Percentiles rank a stretch among this genome's conserved stretches.
Conservation (phyloP, 2,888 invertebrate genomes). For the Nephrocerus scutellatus region DNA sequence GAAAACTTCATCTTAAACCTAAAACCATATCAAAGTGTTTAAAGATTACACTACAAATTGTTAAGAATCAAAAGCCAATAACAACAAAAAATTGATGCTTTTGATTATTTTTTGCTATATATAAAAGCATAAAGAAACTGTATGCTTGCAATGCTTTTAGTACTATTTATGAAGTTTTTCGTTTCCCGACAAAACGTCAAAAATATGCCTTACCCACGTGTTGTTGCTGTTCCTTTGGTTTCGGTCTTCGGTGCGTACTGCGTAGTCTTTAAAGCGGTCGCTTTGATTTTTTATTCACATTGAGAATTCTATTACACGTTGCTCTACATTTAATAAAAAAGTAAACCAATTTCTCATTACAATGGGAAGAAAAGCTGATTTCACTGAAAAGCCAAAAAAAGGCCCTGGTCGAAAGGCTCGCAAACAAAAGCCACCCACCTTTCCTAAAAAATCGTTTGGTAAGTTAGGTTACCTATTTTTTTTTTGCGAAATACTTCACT, state of each 20-base stretch:
- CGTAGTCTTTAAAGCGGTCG: conserved; percentile 1
- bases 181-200: no score
- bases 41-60: no score
- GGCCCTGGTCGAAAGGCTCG: conserved; percentile 82
- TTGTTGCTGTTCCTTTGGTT: conserved; percentile 14
- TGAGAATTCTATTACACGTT: background rate
- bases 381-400: conserved; percentile 65
- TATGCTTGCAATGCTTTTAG: no score
- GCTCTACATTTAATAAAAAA: conserved; percentile 5
- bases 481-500: no score
- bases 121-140: no score
- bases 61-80: no score
- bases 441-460: conserved; percentile 41
- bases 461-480: conserved; percentile 15
- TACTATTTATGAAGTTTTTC: no score
- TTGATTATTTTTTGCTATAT: no score
- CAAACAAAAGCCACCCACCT: conserved; percentile 74
- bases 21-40: no score
- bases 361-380: conserved; percentile 85
- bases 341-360: conserved; percentile 25
- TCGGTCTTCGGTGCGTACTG: conserved; percentile 15
- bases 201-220: conserved; percentile 15
- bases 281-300: conserved; percentile 2
- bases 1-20: no score
- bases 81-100: no score